Conservation (phyloP, 2,888 invertebrate genomes). For the Leptothorax acervorum region DNA sequence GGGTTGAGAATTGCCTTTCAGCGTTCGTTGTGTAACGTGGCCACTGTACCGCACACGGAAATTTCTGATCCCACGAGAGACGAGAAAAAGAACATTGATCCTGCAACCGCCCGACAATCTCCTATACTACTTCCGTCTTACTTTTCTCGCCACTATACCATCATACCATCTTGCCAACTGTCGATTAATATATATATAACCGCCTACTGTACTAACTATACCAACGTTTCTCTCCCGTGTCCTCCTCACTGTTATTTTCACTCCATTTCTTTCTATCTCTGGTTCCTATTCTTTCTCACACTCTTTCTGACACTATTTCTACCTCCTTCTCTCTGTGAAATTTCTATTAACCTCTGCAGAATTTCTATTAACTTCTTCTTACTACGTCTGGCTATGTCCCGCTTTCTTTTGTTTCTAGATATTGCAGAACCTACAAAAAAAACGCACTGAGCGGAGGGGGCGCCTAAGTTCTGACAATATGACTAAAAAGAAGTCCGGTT, state of each 20-base stretch:
- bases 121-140: slow-evolving; percentile 63
- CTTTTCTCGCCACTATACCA: slow-evolving; percentile 23
- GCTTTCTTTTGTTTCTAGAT: slow-evolving; percentile 97
- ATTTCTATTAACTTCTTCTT: slow-evolving; percentile 85
- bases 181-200: slow-evolving; percentile 52
- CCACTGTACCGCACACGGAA: slow-evolving; percentile 36
- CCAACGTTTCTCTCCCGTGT: slow-evolving; percentile 30
- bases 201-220: slow-evolving; percentile 22
- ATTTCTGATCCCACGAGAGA: slow-evolving; percentile 47
- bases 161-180: slow-evolving; percentile 33
- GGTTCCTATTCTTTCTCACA: slow-evolving; percentile 8
- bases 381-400: slow-evolving; percentile 92
- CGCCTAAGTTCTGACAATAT: slow-evolving; percentile 97
- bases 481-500: slow-evolving; percentile 95
- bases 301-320: slow-evolving; percentile 37
- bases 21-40: slow-evolving; percentile 43
- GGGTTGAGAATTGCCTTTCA: slow-evolving; percentile 35
- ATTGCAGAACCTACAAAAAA: slow-evolving; percentile 99
- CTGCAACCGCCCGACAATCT: slow-evolving; percentile 43
- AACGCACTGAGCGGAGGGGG: slow-evolving; percentile 98
- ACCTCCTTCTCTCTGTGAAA: slow-evolving; percentile 69
- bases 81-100: slow-evolving; percentile 57
- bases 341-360: slow-evolving; percentile 82
- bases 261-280: slow-evolving; percentile 51
- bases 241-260: slow-evolving; percentile 37